Evolutionary conservation across 1,140 invertebrate species (phyloP).

Genomic region (Cydia pomonella): DNA sequence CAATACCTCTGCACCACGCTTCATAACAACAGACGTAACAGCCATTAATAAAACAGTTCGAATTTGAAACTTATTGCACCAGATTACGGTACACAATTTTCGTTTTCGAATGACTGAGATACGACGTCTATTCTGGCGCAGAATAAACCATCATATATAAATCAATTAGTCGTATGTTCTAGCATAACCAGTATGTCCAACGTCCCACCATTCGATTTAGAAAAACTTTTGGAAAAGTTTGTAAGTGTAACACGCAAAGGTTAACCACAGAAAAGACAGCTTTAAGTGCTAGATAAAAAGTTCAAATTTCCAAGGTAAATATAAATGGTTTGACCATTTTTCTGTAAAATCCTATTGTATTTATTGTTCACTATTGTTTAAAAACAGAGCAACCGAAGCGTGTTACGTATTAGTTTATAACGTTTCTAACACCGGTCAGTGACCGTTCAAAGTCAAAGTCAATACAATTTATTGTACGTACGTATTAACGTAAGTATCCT

Average conservation of each 20-base stretch:
- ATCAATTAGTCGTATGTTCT: not conserved
- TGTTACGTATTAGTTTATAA: not conserved
- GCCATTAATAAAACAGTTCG: no score
- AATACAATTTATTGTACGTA: not conserved
- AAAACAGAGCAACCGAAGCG: not conserved
- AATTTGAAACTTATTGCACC: no score
- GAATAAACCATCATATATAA: not conserved
- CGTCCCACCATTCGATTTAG: not conserved
- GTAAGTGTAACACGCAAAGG: not conserved
- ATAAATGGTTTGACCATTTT: not conserved
- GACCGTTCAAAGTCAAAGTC: constrained; percentile 9
- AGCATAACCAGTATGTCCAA: no score
- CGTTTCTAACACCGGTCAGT: not conserved
- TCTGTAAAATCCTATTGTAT: not conserved
- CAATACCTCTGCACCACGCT: not conserved
- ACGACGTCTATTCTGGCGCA: no score
- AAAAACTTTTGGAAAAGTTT: not conserved
- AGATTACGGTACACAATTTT: no score
- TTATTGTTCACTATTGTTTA: not conserved
- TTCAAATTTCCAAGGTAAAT: not conserved
- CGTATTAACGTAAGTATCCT: no score
- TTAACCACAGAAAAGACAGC: not conserved
- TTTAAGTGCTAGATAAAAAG: not conserved
- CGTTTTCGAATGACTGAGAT: no score
- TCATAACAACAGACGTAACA: no score